Percentiles rank a stretch among this genome's conserved stretches.
These are phyloP conservation scores for Drosophila parthenogenetica DNA, from an alignment of 2,888 invertebrate species.

Conservation along the genomic window DNA sequence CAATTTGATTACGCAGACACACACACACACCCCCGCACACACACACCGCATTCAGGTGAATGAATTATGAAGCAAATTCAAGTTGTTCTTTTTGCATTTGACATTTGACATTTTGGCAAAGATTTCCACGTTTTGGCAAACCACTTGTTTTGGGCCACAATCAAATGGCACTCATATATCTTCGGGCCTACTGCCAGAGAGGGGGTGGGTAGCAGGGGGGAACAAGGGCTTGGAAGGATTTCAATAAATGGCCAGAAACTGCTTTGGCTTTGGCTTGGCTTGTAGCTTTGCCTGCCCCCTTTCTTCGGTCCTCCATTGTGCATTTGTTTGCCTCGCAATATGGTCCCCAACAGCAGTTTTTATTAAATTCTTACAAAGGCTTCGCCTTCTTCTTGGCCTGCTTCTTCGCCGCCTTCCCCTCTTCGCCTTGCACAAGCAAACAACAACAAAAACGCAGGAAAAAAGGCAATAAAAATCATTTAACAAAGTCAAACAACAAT, in stretches of 20 bases:
- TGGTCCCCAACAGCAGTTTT: constrained; percentile 70
- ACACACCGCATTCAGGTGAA: constrained; percentile 9
- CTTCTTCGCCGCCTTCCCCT: neutral
- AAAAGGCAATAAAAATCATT: constrained; percentile 80
- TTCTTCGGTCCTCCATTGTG: constrained; percentile 54
- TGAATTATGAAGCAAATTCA: constrained; percentile 49
- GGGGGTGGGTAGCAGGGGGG: neutral
- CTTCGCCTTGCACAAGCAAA: constrained; percentile 9
- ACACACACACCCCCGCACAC: neutral
- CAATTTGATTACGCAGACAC: constrained; percentile 55
- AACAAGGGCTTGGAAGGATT: constrained; percentile 3
- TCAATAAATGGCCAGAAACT: constrained; percentile 61
- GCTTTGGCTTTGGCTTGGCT: constrained; percentile 41
- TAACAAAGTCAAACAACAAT: constrained; percentile 81
- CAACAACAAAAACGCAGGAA: constrained; percentile 5
- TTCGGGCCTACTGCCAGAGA: constrained; percentile 30
- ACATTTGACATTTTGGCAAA: constrained; percentile 48
- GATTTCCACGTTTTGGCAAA: constrained; percentile 40
- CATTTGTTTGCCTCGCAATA: constrained; percentile 74
- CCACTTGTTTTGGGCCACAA: constrained; percentile 30
- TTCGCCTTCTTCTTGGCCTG: constrained; percentile 37
- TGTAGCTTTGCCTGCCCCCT: neutral
- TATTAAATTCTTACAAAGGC: constrained; percentile 78
- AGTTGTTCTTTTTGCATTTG: constrained; percentile 40
- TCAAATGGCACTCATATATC: constrained; percentile 68